Base-by-base conservation (phyloP, 2,797 vertebrate genomes). In the Sus cebifrons region DNA sequence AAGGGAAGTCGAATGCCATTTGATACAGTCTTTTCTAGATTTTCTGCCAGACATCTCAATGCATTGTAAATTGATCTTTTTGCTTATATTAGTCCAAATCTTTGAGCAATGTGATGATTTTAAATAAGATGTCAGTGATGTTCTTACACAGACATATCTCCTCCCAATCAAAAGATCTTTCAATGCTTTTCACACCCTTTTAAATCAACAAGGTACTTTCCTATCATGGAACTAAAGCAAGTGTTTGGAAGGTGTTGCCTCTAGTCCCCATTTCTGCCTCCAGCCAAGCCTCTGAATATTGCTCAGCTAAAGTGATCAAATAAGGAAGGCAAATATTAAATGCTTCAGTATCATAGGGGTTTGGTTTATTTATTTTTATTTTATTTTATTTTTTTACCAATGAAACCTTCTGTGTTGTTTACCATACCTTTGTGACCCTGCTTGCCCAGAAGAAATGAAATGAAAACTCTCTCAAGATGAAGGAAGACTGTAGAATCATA, bases 261-360 rank as follows among this genome's bases (percentile, higher is more conserved):
- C 14, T 84, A 75, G 77, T 36, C 96, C 86, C 44, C 44, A 62
- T 86, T 92, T 97, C 40, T 75, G 16, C 85, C 16, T 92, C 54
- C 9, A 79, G 5, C 27, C 91, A n/a, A 89, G 52, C 78, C 25
- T 81, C 54, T 68, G 27, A 58, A 29, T 87, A 70, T 65, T 65
- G 13, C 44, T 77, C 58, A 27, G 12, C 65, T 91, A 36, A 77
- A 73, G 60, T 71, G 62, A 89, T 85, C 87, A 84, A 82, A 82
- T 62, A 64, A 97, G 91, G 83, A 95, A 94, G 92, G 32, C 6
- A 85, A 89, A 94, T 49, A 62, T 92, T 94, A 88, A 92, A 83
- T 91, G 25, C 36, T 74, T 78, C 27, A 68, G 20, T 88, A 36
- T 64, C 36, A 15, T 62, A 70, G 15, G 20, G 44, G 49, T 92